These are phyloP conservation scores for Aphaenogaster ashmeadi DNA, from an alignment of 1,140 invertebrate species.

Conservation along the genomic window DNA sequence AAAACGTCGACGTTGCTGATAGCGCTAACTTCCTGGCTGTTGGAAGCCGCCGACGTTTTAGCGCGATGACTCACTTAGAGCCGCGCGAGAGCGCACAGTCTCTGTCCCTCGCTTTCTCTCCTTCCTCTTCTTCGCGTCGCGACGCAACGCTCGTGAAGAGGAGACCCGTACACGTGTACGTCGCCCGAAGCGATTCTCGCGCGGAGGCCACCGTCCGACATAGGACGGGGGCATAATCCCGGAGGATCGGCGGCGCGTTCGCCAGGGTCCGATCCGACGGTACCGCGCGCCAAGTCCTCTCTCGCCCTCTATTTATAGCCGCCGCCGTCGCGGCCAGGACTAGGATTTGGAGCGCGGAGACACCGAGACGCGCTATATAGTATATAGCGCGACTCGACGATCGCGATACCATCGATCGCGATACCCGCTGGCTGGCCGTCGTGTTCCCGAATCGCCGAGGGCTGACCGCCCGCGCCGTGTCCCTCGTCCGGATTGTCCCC, in stretches of 20 bases:
- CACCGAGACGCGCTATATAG: not conserved
- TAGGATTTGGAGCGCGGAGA: conserved; percentile 7
- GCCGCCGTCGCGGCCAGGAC: not conserved
- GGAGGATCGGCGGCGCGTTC: not conserved
- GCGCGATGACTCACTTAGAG: conserved; percentile 53
- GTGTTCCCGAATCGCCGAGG: too few species aligned
- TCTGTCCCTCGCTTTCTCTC: not conserved
- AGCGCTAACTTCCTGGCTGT: conserved; percentile 70
- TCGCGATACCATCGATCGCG: not conserved
- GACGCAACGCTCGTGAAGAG: not conserved
- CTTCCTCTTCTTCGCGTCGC: not conserved
- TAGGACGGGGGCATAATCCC: not conserved
- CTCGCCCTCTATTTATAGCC: conserved; percentile 37
- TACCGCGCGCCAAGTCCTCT: not conserved
- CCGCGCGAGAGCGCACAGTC: not conserved
- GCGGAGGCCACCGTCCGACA: not conserved
- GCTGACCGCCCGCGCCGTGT: too few species aligned
- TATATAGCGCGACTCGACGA: not conserved
- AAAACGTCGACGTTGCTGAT: conserved; percentile 66
- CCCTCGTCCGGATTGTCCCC: too few species aligned
- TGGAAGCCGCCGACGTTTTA: conserved; percentile 36
- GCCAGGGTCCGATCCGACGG: not conserved
- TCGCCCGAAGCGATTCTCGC: conserved; percentile 34
- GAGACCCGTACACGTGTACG: conserved; percentile 40
- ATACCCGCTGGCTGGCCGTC: too few species aligned